Evolutionary conservation across 1,140 invertebrate species (phyloP).

Genomic region (Sarcophaga peregrina): DNA sequence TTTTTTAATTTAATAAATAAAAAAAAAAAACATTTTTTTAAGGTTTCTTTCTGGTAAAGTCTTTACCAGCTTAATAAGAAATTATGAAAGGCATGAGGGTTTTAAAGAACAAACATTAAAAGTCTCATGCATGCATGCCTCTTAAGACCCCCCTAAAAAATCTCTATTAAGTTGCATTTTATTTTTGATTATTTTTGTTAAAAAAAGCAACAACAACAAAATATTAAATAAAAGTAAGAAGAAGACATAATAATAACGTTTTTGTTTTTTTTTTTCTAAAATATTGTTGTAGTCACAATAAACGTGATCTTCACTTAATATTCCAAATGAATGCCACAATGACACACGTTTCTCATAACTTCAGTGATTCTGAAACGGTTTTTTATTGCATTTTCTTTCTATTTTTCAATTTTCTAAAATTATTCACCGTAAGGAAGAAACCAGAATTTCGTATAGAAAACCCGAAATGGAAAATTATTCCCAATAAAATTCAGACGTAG

Average conservation of each 20-base stretch:
- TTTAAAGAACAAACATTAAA: neutral
- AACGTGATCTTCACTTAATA: constrained; percentile 4
- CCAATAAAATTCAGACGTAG: too few relatives aligned
- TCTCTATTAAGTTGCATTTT: too few relatives aligned
- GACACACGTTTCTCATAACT: neutral
- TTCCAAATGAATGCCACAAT: neutral
- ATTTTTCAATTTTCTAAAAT: too few relatives aligned
- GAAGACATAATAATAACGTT: neutral
- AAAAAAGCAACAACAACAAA: neutral
- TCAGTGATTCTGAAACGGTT: neutral
- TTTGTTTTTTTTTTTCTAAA: too few relatives aligned
- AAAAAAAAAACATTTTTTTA: neutral
- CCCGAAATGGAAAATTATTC: too few relatives aligned
- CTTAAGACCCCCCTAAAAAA: neutral
- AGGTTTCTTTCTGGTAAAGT: too few relatives aligned
- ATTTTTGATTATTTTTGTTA: too few relatives aligned
- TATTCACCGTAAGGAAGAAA: too few relatives aligned
- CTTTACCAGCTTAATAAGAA: neutral
- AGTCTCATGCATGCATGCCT: neutral
- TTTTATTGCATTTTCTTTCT: neutral
- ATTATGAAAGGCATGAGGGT: neutral
- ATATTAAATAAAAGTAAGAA: neutral
- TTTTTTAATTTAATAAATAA: neutral
- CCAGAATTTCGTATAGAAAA: too few relatives aligned
- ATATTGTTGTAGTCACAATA: neutral